Evolutionary conservation across 1,140 invertebrate species (phyloP).

Genomic region (Coelopa frigida): DNA sequence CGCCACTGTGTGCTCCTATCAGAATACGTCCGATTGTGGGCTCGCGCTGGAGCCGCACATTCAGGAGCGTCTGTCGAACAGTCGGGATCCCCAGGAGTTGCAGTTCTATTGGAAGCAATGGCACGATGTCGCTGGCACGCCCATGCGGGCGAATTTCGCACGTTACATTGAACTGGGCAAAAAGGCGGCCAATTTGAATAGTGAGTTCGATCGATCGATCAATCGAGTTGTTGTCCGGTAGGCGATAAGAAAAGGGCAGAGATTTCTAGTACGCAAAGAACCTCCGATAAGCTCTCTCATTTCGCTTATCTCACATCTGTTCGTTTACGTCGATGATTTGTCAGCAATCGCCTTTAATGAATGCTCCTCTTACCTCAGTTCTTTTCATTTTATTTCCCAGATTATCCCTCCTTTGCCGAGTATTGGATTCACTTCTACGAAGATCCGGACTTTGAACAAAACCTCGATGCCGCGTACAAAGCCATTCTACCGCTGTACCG

Average conservation of each 20-base stretch:
- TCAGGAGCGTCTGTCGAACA: constrained; percentile 56
- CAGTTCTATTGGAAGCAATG: constrained; percentile 70
- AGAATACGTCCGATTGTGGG: constrained; percentile 63
- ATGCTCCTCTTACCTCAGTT: background rate
- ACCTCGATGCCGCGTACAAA: constrained; percentile 47
- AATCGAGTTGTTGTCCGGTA: background rate
- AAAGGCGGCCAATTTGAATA: constrained; percentile 67
- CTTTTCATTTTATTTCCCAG: constrained; percentile 13
- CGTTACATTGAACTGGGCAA: constrained; percentile 70
- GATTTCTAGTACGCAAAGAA: no score
- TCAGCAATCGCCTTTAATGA: no score
- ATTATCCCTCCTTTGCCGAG: constrained; percentile 37
- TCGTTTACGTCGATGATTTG: no score
- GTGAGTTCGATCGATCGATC: constrained; percentile 51
- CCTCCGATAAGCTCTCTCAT: no score
- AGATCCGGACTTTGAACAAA: constrained; percentile 44
- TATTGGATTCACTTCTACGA: constrained; percentile 55
- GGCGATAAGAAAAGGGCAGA: no score
- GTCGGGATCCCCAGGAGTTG: constrained; percentile 65
- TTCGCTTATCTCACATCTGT: no score
- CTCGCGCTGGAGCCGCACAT: constrained; percentile 74
- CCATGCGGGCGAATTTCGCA: constrained; percentile 58
- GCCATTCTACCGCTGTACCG: constrained; percentile 54
- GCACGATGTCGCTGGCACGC: constrained; percentile 64
- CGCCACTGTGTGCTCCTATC: constrained; percentile 66